phyloP scores from a whole-genome alignment of 2,797 vertebrate genomes.

The Tolypeutes matacus region DNA sequence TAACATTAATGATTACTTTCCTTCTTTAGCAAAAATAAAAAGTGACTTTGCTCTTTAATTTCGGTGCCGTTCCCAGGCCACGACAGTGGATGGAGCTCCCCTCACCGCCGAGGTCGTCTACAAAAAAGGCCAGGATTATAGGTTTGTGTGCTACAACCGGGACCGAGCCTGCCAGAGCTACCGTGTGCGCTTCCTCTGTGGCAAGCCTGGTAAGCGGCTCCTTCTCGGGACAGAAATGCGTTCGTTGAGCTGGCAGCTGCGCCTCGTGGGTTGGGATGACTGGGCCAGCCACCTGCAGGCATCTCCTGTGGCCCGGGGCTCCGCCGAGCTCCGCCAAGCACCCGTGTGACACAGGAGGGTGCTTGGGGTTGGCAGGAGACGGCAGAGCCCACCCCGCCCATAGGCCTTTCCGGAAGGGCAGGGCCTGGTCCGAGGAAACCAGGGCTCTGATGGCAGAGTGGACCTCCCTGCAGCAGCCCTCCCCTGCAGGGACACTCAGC shows the following conservation, averaged over 20 bases:
- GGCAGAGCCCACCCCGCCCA: conserved; percentile 40
- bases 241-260: not conserved
- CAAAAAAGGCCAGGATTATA: conserved; percentile 93
- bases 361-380: conserved; percentile 43
- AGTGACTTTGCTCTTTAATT: conserved; percentile 37
- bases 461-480: not conserved
- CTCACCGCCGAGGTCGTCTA: conserved; percentile 93
- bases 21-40: not conserved
- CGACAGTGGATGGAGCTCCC: conserved; percentile 90
- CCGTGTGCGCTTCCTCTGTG: conserved; percentile 96
- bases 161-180: conserved; percentile 94
- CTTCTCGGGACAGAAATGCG: not conserved
- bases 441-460: not conserved
- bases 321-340: not conserved
- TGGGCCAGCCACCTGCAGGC: fast-evolving
- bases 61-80: conserved; percentile 88
- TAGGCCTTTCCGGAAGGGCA: conserved; percentile 58
- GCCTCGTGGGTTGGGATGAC: fast-evolving
- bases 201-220: conserved; percentile 92
- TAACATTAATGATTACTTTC: not conserved
- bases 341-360: not conserved
- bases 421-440: not conserved
- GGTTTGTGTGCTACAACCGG: conserved; percentile 93
- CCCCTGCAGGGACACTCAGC: not conserved
- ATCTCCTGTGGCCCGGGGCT: not conserved